These are phyloP conservation scores for Carapus acus DNA, from an alignment of 2,797 vertebrate species.

Conservation along the genomic window DNA sequence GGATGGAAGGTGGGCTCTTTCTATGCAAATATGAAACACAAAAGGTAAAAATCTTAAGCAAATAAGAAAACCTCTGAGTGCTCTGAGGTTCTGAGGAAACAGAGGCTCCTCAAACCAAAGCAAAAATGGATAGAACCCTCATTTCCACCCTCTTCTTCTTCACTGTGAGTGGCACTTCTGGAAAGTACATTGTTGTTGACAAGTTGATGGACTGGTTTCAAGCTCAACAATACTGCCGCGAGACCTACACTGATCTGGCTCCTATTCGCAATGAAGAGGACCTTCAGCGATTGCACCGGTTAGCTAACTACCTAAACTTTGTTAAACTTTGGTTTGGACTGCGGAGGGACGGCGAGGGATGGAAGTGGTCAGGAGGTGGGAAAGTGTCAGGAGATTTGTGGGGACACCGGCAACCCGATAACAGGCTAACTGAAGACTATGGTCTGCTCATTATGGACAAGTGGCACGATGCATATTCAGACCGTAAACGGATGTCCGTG, in stretches of 20 bases:
- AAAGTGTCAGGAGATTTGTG: slow-evolving; percentile 10
- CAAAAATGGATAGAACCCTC: slow-evolving; percentile 19
- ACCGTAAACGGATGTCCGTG: fast-evolving
- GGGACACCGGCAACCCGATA: fast-evolving
- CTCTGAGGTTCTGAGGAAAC: neutral
- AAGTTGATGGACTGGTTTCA: fast-evolving
- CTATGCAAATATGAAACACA: slow-evolving; percentile 39
- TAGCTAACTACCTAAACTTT: fast-evolving
- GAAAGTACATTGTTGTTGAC: slow-evolving; percentile 24
- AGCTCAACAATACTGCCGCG: slow-evolving; percentile 34
- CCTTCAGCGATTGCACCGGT: fast-evolving
- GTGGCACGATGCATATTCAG: fast-evolving
- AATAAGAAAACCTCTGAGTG: neutral
- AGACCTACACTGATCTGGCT: slow-evolving; percentile 43
- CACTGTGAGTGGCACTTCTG: slow-evolving; percentile 4
- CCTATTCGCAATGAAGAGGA: neutral
- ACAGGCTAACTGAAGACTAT: fast-evolving
- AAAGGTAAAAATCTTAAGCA: neutral
- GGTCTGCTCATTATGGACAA: fast-evolving
- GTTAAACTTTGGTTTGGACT: slow-evolving; percentile 28
- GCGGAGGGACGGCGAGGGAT: neutral
- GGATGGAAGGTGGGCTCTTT: neutral
- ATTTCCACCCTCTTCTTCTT: slow-evolving; percentile 18
- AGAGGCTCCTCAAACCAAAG: neutral
- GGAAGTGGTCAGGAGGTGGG: slow-evolving; percentile 50